A percentile compares a stretch with the other conserved stretches of the same genome.
phyloP scores from a whole-genome alignment of 2,113 vertebrate species.

The Enhydra lutris region DNA sequence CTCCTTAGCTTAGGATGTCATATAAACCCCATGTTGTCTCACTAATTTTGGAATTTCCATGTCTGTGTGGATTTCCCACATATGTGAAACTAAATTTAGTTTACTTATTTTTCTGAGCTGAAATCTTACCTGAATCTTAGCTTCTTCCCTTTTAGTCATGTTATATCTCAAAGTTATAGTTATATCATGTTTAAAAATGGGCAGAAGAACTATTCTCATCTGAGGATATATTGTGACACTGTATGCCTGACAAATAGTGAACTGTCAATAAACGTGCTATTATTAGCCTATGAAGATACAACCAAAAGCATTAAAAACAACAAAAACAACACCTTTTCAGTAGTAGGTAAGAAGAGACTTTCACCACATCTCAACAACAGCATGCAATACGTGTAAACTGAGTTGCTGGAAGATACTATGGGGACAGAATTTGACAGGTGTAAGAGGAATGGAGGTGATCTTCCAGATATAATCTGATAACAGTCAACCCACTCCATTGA shows the following conservation, averaged over 20 bases:
- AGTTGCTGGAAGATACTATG: not conserved
- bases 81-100: not conserved
- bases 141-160: not conserved
- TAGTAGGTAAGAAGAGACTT: not conserved
- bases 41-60: not conserved
- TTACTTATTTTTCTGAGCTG: not conserved
- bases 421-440: not conserved
- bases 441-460: not conserved
- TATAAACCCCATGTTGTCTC: not conserved
- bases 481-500: not conserved
- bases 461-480: not conserved
- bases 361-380: not conserved
- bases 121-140: not conserved
- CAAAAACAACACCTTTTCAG: not conserved
- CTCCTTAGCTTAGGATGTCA: not conserved
- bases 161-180: not conserved
- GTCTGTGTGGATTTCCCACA: not conserved
- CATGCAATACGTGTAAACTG: not conserved
- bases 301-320: not conserved
- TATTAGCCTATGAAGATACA: not conserved
- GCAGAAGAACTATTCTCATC: not conserved
- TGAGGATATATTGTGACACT: not conserved
- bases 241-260: not conserved
- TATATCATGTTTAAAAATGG: slow-evolving; percentile 5
- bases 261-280: not conserved